These are phyloP conservation scores for Hiodon tergisus DNA, from an alignment of 2,113 vertebrate species.

Conservation along the genomic window DNA sequence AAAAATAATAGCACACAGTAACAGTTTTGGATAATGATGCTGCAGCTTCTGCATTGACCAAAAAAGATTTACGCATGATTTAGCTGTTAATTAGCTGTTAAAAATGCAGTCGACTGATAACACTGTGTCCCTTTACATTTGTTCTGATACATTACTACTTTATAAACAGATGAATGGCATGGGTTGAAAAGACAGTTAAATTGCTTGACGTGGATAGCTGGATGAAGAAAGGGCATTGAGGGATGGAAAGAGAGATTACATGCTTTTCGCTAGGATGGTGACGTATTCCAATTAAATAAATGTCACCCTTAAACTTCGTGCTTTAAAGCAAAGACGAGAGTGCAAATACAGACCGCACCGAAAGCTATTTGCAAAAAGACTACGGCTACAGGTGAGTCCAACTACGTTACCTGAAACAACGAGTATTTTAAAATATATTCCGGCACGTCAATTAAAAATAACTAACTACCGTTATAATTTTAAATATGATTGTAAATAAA, in stretches of 20 bases:
- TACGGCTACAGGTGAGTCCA: slow-evolving; percentile 32
- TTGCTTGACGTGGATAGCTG: background rate
- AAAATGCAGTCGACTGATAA: background rate
- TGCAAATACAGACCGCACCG: too few relatives aligned
- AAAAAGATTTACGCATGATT: too few relatives aligned
- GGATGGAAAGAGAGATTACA: background rate
- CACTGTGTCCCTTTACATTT: background rate
- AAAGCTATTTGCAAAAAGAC: background rate
- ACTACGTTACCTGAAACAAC: background rate
- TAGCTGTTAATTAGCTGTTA: background rate
- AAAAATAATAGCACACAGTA: too few relatives aligned
- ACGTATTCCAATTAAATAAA: background rate
- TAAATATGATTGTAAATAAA: background rate
- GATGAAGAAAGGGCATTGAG: background rate
- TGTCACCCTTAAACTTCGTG: slow-evolving; percentile 7
- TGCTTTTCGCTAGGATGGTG: background rate
- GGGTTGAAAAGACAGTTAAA: background rate
- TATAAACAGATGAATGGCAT: slow-evolving; percentile 10
- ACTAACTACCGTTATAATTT: background rate
- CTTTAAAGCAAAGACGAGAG: too few relatives aligned
- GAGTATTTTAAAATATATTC: background rate
- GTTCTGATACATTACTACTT: background rate
- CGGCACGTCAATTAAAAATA: background rate
- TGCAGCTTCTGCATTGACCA: too few relatives aligned
- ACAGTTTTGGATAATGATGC: too few relatives aligned